Evolutionary conservation across 2,797 vertebrate genomes (phyloP).

Genomic region (Antrozous pallidus): DNA sequence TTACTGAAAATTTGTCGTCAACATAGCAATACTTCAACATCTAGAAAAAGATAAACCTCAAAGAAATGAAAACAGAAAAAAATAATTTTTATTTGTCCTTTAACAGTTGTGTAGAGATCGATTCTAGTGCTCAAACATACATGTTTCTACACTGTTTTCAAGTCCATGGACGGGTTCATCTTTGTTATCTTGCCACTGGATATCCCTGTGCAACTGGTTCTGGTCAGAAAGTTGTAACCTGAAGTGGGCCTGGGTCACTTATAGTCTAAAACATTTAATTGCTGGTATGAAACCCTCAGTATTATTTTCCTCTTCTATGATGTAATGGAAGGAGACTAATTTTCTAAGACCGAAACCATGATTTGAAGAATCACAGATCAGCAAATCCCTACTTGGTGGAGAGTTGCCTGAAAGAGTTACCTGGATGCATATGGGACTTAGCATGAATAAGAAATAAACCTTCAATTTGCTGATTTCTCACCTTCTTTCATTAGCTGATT

Average conservation of each 20-base stretch:
- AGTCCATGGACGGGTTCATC: background rate
- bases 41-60: background rate
- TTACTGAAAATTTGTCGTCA: constrained; percentile 30
- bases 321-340: background rate
- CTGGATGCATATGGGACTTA: background rate
- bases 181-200: background rate
- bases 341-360: background rate
- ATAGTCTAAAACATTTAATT: background rate
- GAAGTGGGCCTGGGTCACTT: background rate
- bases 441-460: background rate
- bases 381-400: background rate
- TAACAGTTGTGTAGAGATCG: background rate
- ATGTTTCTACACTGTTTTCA: background rate
- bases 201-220: background rate
- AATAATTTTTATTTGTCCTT: background rate
- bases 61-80: background rate
- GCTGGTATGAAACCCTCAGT: background rate
- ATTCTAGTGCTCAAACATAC: too few relatives aligned
- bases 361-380: background rate
- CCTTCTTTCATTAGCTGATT: too few relatives aligned
- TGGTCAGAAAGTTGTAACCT: background rate
- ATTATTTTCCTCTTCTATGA: background rate
- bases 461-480: background rate
- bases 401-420: background rate
- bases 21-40: background rate